Evolutionary conservation across 2,888 invertebrate genomes (phyloP), one percentile per base, ranked within the genome.

Genomic region (Xylota sylvarum): DNA sequence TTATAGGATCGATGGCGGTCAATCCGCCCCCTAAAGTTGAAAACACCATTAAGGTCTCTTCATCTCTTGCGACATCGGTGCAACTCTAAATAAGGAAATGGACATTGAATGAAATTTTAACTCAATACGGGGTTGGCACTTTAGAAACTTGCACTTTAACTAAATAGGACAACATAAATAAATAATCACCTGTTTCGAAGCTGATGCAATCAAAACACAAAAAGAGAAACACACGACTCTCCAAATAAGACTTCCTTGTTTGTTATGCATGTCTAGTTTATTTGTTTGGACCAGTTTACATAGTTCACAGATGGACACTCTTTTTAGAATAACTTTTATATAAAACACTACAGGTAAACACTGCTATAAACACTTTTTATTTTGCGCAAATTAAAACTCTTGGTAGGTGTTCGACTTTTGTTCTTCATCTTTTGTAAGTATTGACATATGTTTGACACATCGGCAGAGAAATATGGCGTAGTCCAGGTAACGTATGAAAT

Each of bases 21-120:
- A 99, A 95, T 88, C 96, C 96, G 88, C 99, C 99, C 91, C 98
- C 98, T 89, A 99, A 94, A 58, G 99, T 99, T 55, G 98, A 97
- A 90, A 98, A 96, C 87, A 99, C 94, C 89, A 99, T 93, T 52
- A 97, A 93, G 88, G 96, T 94, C 90, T 96, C 96, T 91, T 96
- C 95, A 89, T 95, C 95, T 85, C 95, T 93, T 55, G 95, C 95
- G 89, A 96, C 90, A 90, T 95, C 96, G 5, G 95, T 95, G 89
- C 93, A 94, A 88, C 93, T 94, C 94, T 93, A n/a, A n/a, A 27
- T 14, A 4, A 9, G 35, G 1, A 27, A 14, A 37, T 12, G 35
- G 50, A 72, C 14, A 23, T 19, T 5, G n/a, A 14, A 27, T 37
- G 23, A 12, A 40, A 32, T 10, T 52, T 23, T 1, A n/a, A 12